Evolutionary conservation across 2,888 invertebrate species (phyloP), one percentile per base, ranked within the genome.

Genomic region (Eremobia ochroleuca): DNA sequence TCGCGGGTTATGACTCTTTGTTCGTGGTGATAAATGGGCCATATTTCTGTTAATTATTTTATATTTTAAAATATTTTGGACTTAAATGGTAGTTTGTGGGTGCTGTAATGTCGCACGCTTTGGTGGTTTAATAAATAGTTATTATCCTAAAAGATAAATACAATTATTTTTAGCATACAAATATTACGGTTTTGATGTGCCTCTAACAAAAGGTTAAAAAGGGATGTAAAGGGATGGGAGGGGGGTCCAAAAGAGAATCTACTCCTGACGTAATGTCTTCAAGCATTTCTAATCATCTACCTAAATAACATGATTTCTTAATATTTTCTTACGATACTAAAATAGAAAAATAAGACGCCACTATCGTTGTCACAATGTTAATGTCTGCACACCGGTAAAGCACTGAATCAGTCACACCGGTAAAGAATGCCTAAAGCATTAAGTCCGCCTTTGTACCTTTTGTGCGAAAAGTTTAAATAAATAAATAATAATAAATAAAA

Each of bases 1-100:
- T 31, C 25, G 49, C 64, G 77, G 79, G 69, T 74, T 83, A 79
- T 70, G 61, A 6, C 59, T 72, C 73, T 81, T 88, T 89, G 88
- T 88, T 76, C 15, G 8, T 43, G 0, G 34, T 79, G 61, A 85
- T 82, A 73, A 79, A 85, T 86, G 76, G 28, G 62, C 61, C 28
- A 68, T 73, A 70, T 66, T 73, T 74, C 61, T 77, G 72, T 76
- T 76, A 75, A 77, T 67, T 76, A 74, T 79, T 77, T 52, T 74
- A 18, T 21, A 52, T 58, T 77, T 52, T 34, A 28, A 58, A 59
- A 59, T 83, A 25, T 69, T 61, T 66, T 49, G 9, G 4, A 3
- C 28, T 18, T 3, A 34, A 70, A 66, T 61, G 6, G 15, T 73
- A 52, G 28, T 79, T 37, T 65, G 28, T 4, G 37, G n/a, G 13